Evolutionary conservation across 2,888 invertebrate species (phyloP).

Genomic region (Plagiodera versicolora): DNA sequence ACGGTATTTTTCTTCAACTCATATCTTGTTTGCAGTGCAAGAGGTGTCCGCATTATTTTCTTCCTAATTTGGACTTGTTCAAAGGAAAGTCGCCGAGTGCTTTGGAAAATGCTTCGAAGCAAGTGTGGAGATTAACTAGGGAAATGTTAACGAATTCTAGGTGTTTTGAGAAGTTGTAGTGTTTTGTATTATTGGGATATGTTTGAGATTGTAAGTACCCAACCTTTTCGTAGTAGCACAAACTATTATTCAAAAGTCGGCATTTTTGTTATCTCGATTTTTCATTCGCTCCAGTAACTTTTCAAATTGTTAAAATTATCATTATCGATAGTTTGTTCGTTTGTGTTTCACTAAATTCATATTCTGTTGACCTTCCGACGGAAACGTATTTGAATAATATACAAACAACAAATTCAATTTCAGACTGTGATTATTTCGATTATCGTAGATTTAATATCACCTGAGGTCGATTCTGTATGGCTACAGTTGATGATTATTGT

Average conservation of each 20-base stretch:
- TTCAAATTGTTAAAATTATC: neutral
- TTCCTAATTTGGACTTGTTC: conserved; percentile 79
- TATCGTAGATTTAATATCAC: conserved; percentile 10
- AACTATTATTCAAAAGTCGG: neutral
- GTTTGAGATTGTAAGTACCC: conserved; percentile 10
- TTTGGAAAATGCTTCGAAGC: conserved; percentile 78
- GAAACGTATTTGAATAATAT: conserved; percentile 10
- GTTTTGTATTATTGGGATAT: conserved; percentile 24
- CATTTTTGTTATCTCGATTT: no score
- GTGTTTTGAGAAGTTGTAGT: conserved; percentile 74
- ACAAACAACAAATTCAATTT: conserved; percentile 26
- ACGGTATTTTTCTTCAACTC: conserved; percentile 79
- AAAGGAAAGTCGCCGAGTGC: conserved; percentile 75
- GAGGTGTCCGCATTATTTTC: conserved; percentile 81
- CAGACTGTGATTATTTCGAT: conserved; percentile 34
- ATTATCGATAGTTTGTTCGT: neutral
- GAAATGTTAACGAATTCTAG: conserved; percentile 78
- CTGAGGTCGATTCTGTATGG: conserved; percentile 7
- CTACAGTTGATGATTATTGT: neutral
- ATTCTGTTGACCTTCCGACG: conserved; percentile 15
- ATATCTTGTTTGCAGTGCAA: conserved; percentile 84
- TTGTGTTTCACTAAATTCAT: neutral
- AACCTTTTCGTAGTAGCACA: neutral
- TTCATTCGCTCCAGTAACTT: neutral
- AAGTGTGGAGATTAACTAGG: conserved; percentile 76